Base-by-base conservation (phyloP, 2,797 vertebrate genomes). In the Poeciliopsis presidionis region DNA sequence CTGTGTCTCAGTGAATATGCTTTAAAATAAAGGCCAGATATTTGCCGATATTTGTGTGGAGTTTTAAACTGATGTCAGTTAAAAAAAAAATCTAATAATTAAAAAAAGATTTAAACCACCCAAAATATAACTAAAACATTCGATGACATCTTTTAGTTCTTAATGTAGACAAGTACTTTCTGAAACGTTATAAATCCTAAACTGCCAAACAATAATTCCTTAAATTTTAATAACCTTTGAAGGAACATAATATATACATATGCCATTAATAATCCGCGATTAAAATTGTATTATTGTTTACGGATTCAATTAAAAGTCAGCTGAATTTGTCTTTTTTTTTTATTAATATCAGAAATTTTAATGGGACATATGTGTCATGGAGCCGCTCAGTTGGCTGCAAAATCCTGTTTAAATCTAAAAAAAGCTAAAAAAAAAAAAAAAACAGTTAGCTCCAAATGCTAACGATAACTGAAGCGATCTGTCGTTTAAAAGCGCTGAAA, bases 391-490 rank as follows among this genome's bases (percentile, higher is more conserved):
- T 8, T 65, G 36, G 4, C 36, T 63, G 7, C 20, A 36, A 36
- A 61, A 36, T 18, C 30, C 61, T 22, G 8, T 41, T 67, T 41
- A 39, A 39, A 20, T 22, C 13, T 16, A 61, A 65, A 65, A 2
- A 63, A 33, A 7, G 7, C 16, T 1, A 41, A 20, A 39, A 9
- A 30, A 9, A 30, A 30, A 30, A 13, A 25, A 69, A 69, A 25
- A 16, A n/a, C 67, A 70, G 41, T 46, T 70, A 70, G 67, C 67
- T 28, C 67, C 25, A 22, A 70, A 70, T 28, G 41, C 67, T 70
- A 70, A 28, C 41, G n/a, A 25, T 6, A 70, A 46, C 11, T 8
- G 25, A 70, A 4, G 41, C 12, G 4, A 43, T 4, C 5, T n/a
- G 6, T 28, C 33, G 30, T 43, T 33, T 18, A 55, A 11, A 74